Conservation (phyloP, 2,113 vertebrate genomes). For the Procavia capensis region DNA sequence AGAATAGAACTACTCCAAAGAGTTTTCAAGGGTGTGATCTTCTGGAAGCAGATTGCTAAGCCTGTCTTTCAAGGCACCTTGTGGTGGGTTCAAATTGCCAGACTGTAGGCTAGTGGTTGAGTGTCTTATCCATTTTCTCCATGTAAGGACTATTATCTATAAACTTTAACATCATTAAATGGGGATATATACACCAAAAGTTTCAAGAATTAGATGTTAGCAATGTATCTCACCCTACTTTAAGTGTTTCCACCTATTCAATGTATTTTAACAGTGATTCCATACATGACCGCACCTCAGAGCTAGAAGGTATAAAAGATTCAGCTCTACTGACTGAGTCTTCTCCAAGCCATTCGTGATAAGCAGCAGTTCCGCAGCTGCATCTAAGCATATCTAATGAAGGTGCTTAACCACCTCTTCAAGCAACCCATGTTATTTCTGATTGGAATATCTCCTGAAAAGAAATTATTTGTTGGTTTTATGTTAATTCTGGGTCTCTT, state of each 20-base stretch:
- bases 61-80: neutral
- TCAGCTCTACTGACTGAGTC: fast-evolving
- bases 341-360: too few relatives aligned
- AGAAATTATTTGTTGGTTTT: neutral
- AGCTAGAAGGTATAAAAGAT: neutral
- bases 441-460: neutral
- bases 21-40: neutral
- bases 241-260: neutral
- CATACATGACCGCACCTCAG: neutral
- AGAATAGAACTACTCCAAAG: neutral
- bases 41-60: neutral
- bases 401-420: fast-evolving
- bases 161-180: neutral
- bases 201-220: neutral
- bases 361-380: fast-evolving
- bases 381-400: neutral
- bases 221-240: neutral
- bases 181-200: neutral
- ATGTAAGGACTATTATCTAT: neutral
- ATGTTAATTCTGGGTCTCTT: neutral
- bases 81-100: neutral
- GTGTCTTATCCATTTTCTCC: neutral
- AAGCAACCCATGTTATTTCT: fast-evolving
- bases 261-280: neutral
- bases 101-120: neutral